Conservation (phyloP, 2,888 invertebrate genomes). For the Clusia tigrina region DNA sequence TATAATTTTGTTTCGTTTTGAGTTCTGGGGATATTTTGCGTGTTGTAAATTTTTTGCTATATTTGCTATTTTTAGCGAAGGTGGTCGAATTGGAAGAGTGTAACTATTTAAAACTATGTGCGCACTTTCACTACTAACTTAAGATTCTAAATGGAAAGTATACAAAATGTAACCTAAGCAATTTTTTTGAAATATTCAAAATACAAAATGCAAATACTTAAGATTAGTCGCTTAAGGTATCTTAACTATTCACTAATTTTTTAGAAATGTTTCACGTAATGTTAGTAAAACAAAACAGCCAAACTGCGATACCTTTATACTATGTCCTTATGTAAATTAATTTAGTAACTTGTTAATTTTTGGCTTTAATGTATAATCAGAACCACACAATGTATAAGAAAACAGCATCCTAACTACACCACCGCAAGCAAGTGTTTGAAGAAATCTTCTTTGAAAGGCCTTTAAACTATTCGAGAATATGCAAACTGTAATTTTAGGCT, state of each 20-base stretch:
- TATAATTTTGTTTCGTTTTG: no score
- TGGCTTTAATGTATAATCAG: background rate
- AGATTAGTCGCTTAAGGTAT: background rate
- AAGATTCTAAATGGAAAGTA: slow-evolving; percentile 28
- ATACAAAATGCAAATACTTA: background rate
- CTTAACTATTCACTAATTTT: background rate
- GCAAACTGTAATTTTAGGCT: no score
- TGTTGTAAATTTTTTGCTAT: no score
- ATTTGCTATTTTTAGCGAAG: no score
- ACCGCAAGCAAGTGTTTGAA: slow-evolving; percentile 5
- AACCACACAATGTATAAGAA: background rate
- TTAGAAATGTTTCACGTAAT: background rate
- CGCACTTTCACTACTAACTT: slow-evolving; percentile 13
- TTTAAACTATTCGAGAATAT: no score
- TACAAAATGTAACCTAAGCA: slow-evolving; percentile 34
- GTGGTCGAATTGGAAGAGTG: no score
- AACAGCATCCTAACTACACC: background rate
- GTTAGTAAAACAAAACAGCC: slow-evolving; percentile 24
- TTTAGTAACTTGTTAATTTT: no score
- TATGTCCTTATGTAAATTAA: background rate
- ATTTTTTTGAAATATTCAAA: slow-evolving; percentile 21
- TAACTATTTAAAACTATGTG: no score
- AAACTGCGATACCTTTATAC: slow-evolving; percentile 32
- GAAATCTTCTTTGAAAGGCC: no score
- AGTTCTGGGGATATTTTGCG: no score